Base-by-base conservation (phyloP, 35 echinoderm and acorn worm genomes). In the Apostichopus californicus region DNA sequence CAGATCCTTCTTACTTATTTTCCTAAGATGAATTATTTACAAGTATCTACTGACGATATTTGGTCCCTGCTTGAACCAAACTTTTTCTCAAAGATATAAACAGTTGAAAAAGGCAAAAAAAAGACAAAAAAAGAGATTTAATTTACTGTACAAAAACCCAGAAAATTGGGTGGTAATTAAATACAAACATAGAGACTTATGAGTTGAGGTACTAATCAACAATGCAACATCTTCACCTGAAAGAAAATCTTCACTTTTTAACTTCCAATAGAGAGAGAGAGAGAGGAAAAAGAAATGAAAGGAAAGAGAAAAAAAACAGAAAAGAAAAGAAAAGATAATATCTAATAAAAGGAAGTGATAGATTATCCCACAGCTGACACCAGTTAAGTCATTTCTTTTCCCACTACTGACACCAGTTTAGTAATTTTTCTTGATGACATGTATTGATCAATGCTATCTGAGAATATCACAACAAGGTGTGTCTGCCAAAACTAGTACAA, bases 71-170 rank as follows among this genome's bases (percentile, higher is more conserved):
- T 83, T 55, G 80, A 83, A 83, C 80, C 80, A 55, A 55, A 83
- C 25, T 68, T 83, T 83, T 83, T 57, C 17, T 54, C 55, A 46
- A 46, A 46, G 80, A 83, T 83, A 83, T 83, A 18, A 83, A 83
- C 64, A 83, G 55, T 83, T 83, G 34, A 53, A 14, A 14, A 46
- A 46, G 34, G 34, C 34, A 46, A 46, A 46, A 46, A 46, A 46
- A 46, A 4, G 79, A 46, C 34, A 83, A 83, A 55, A 22, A 14
- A 34, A 83, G 55, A 56, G 55, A 83, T 24, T 83, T 83, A 83
- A 83, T 83, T 83, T 83, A 83, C 80, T 83, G 28, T 83, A 83
- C 80, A 83, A 83, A 83, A 68, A 56, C 80, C 80, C 80, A 83
- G 46, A 83, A 83, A 83, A 83, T 83, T 83, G 80, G 55, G 80